These are phyloP conservation scores for Parochlus steinenii DNA, from an alignment of 2,888 invertebrate genomes.

Conservation along the genomic window DNA sequence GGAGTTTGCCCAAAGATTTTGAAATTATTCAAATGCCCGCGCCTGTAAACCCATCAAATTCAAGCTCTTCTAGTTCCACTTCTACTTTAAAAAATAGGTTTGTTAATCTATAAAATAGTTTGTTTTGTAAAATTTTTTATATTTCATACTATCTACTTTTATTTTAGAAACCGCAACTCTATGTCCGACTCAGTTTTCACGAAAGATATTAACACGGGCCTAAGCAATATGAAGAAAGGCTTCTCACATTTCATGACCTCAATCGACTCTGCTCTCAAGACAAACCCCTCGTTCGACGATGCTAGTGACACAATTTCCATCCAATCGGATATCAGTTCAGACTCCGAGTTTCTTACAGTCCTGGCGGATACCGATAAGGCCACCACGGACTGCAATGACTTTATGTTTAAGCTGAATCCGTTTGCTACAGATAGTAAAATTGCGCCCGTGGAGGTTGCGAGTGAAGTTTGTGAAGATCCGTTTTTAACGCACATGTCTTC, in stretches of 20 bases:
- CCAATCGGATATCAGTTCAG: conserved; percentile 70
- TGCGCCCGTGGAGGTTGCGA: conserved; percentile 55
- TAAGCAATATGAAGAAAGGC: conserved; percentile 68
- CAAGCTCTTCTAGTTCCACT: conserved; percentile 8
- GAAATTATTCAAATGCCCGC: too few species aligned
- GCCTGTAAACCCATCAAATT: too few species aligned
- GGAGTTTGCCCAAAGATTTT: too few species aligned
- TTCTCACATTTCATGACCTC: conserved; percentile 69
- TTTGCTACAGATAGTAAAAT: conserved; percentile 32
- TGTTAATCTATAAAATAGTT: conserved; percentile 4
- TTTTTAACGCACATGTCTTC: conserved; percentile 47
- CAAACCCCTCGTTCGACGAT: conserved; percentile 47
- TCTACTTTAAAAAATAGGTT: conserved; percentile 20
- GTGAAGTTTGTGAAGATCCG: conserved; percentile 65
- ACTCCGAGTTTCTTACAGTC: conserved; percentile 71
- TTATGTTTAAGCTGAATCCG: conserved; percentile 45
- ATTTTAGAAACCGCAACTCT: too few species aligned
- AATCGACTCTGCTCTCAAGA: conserved; percentile 62
- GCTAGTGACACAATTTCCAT: conserved; percentile 58
- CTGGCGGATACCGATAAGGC: conserved; percentile 40
- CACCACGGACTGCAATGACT: conserved; percentile 49
- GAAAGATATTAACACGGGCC: conserved; percentile 26
- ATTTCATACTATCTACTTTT: too few species aligned
- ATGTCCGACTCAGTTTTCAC: conserved; percentile 8
- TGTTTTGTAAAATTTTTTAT: conserved; percentile 6